Percentiles rank a stretch among this genome's conserved stretches.
phyloP scores from a whole-genome alignment of 2,888 invertebrate species.

The Camptogramma bilineatum region DNA sequence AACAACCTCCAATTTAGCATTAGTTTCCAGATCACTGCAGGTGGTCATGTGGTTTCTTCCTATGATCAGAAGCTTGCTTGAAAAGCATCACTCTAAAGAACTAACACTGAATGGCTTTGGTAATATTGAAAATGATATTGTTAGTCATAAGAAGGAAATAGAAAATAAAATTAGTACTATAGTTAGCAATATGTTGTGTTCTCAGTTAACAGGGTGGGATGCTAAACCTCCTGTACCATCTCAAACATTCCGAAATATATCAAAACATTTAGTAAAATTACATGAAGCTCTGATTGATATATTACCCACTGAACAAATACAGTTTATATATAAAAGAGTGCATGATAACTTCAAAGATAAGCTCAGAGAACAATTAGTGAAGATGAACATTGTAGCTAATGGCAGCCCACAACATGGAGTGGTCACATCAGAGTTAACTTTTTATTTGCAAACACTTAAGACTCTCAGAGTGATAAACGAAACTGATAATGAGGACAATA shows the following conservation, averaged over 20 bases:
- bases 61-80: conserved; percentile 89
- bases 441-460: conserved; percentile 94
- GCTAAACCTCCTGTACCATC: conserved; percentile 98
- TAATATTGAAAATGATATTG: conserved; percentile 91
- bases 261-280: conserved; percentile 94
- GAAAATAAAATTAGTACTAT: conserved; percentile 96
- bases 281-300: conserved; percentile 96
- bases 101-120: conserved; percentile 85
- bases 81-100: conserved; percentile 83
- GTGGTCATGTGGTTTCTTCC: conserved; percentile 92
- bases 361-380: conserved; percentile 92
- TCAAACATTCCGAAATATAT: conserved; percentile 93
- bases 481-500: conserved; percentile 90
- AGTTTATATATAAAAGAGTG: conserved; percentile 90
- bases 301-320: conserved; percentile 92
- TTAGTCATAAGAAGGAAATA: conserved; percentile 96
- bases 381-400: conserved; percentile 96
- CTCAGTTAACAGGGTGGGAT: conserved; percentile 95
- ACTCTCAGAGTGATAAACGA: conserved; percentile 91
- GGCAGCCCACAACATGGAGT: conserved; percentile 98
- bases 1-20: conserved; percentile 96
- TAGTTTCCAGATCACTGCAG: conserved; percentile 93
- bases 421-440: conserved; percentile 96
- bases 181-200: conserved; percentile 93
- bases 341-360: conserved; percentile 95